A percentile compares a stretch with the other conserved stretches of the same genome.
These are phyloP conservation scores for Hydrotaea diabolus DNA, from an alignment of 2,888 invertebrate species.

Conservation along the genomic window DNA sequence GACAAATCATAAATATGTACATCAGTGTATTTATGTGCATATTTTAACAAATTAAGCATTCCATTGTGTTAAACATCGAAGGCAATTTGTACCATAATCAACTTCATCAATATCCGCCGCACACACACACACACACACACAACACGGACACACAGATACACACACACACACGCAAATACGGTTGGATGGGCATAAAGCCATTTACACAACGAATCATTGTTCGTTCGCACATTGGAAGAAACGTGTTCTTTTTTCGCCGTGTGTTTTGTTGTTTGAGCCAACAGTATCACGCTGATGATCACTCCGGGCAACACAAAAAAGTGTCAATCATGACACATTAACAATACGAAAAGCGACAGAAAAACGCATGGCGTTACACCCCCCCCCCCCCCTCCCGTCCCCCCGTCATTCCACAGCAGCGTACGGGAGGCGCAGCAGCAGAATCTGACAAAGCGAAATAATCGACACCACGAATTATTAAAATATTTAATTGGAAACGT, in stretches of 20 bases:
- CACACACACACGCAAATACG: no score
- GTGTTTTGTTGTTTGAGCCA: constrained; percentile 26
- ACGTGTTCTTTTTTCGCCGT: no score
- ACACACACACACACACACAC: not conserved
- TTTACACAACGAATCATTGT: not conserved
- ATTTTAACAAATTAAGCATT: constrained; percentile 54
- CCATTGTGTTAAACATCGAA: constrained; percentile 60
- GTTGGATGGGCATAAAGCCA: not conserved
- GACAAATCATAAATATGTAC: no score
- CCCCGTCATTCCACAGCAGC: no score
- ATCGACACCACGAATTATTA: constrained; percentile 38
- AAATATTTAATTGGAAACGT: constrained; percentile 54
- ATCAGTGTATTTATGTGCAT: not conserved
- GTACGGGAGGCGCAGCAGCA: no score
- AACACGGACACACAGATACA: no score
- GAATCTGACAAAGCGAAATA: no score
- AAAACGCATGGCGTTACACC: not conserved
- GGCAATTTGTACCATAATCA: constrained; percentile 53
- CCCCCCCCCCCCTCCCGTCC: not conserved
- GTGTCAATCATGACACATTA: constrained; percentile 56
- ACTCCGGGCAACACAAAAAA: constrained; percentile 44
- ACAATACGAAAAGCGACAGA: constrained; percentile 1
- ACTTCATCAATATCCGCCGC: not conserved
- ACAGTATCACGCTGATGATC: constrained; percentile 44
- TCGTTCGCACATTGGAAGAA: no score